Evolutionary conservation across 1,140 invertebrate genomes (phyloP).

Genomic region (Drosophila cardini): DNA sequence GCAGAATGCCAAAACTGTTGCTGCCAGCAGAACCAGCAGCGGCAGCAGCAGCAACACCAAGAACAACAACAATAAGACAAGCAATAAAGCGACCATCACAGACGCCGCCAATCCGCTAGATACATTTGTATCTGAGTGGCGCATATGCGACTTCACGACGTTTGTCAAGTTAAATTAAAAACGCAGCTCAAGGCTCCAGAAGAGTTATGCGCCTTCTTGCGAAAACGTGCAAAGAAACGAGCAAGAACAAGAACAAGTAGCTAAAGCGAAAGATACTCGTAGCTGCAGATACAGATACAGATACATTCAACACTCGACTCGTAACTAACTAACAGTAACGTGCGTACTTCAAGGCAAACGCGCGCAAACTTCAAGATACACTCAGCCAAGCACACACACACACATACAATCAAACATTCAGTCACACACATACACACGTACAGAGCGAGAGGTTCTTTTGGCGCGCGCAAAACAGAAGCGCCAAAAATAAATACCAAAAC

Average conservation of each 20-base stretch:
- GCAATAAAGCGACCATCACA: constrained; percentile 34
- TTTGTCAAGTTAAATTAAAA: constrained; percentile 79
- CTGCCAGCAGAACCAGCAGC: constrained; percentile 46
- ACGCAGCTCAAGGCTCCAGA: constrained; percentile 51
- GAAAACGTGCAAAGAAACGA: constrained; percentile 63
- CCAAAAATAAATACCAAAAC: constrained; percentile 56
- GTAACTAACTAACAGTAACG: constrained; percentile 77
- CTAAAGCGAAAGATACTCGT: constrained; percentile 2
- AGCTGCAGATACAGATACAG: constrained; percentile 3
- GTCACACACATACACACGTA: background rate
- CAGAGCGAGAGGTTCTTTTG: constrained; percentile 51
- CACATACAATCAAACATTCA: constrained; percentile 5
- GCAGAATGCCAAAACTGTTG: constrained; percentile 57
- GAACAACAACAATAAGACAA: constrained; percentile 1
- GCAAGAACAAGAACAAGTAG: constrained; percentile 22
- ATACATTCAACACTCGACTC: constrained; percentile 45
- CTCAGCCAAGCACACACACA: constrained; percentile 30
- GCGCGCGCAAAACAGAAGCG: constrained; percentile 76
- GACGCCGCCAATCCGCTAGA: constrained; percentile 56
- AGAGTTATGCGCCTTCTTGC: constrained; percentile 56
- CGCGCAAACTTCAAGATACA: constrained; percentile 44
- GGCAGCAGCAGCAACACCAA: constrained; percentile 17
- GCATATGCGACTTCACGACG: constrained; percentile 53
- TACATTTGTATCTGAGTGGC: constrained; percentile 61
- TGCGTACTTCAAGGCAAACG: constrained; percentile 64